A percentile compares a stretch with the other conserved stretches of the same genome.
Evolutionary conservation across 2,797 vertebrate species (phyloP).

Genomic region (Serranus cabrilla): DNA sequence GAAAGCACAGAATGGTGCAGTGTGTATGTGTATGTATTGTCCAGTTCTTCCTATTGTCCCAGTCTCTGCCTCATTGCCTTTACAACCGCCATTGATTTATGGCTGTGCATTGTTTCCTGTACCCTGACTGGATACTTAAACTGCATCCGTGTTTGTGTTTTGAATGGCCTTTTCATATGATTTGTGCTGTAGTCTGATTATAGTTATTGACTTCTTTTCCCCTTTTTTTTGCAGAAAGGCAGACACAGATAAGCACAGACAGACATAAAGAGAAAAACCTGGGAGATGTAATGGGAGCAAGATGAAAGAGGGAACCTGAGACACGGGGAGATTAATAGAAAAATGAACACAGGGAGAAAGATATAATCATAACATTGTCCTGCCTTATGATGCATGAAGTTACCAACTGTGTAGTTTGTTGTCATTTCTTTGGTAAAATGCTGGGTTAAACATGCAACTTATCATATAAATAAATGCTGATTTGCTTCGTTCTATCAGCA

Average conservation of each 20-base stretch:
- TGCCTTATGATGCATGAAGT: background rate
- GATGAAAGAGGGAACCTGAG: background rate
- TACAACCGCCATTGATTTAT: constrained; percentile 74
- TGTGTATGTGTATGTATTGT: constrained; percentile 25
- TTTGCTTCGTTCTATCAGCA: background rate
- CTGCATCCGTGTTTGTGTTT: constrained; percentile 26
- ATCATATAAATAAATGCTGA: background rate
- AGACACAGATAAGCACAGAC: background rate
- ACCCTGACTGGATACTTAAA: constrained; percentile 46
- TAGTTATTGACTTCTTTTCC: constrained; percentile 40
- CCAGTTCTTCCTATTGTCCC: constrained; percentile 52
- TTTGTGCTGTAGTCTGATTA: constrained; percentile 7
- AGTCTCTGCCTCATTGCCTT: constrained; percentile 69
- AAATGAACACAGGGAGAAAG: constrained; percentile 18
- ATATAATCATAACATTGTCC: constrained; percentile 23
- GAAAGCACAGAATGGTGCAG: background rate
- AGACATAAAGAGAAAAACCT: constrained; percentile 10
- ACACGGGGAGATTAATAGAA: background rate
- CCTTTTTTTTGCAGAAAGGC: background rate
- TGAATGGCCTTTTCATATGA: constrained; percentile 3
- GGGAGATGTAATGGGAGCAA: background rate
- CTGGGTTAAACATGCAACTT: background rate
- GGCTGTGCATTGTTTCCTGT: constrained; percentile 48
- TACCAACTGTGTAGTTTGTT: background rate
- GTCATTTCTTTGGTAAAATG: background rate